A percentile compares a stretch with the other conserved stretches of the same genome.
phyloP scores from a whole-genome alignment of 2,888 invertebrate species.

The Lordiphosa fenestrarum region DNA sequence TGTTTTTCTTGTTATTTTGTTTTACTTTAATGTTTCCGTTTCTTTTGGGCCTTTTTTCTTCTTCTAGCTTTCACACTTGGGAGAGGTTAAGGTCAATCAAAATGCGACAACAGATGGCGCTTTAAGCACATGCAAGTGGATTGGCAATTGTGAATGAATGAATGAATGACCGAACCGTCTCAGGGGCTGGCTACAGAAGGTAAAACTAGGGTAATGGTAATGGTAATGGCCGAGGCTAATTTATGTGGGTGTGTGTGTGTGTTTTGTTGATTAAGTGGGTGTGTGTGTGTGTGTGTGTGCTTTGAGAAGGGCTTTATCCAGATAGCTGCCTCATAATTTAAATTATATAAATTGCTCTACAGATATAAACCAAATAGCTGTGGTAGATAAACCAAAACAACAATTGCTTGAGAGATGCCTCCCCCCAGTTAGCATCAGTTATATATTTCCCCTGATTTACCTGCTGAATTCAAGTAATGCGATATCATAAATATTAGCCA shows the following conservation, averaged over 20 bases:
- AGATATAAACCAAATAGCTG: no score
- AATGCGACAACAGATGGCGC: conserved; percentile 61
- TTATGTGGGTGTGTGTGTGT: conserved; percentile 29
- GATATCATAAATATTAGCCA: no score
- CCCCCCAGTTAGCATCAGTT: no score
- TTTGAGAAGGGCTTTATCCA: no score
- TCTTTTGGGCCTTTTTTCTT: conserved; percentile 6
- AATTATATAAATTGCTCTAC: no score
- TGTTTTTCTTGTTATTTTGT: conserved; percentile 33
- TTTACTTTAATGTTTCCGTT: conserved; percentile 16
- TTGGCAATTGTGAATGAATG: conserved; percentile 26
- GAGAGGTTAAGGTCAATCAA: conserved; percentile 63
- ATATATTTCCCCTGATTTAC: no score
- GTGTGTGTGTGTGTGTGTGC: no score
- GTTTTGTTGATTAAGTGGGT: background rate
- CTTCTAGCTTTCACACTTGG: conserved; percentile 10
- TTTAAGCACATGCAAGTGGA: background rate
- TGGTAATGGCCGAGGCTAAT: conserved; percentile 59
- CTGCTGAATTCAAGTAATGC: no score
- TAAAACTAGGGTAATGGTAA: conserved; percentile 41
- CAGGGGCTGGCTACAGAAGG: conserved; percentile 1
- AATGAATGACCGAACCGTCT: conserved; percentile 6
- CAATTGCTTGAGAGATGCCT: no score
- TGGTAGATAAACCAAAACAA: no score
- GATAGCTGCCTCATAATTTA: no score